These are phyloP conservation scores for Drosophila parvula DNA, from an alignment of 1,140 invertebrate genomes.

Conservation along the genomic window DNA sequence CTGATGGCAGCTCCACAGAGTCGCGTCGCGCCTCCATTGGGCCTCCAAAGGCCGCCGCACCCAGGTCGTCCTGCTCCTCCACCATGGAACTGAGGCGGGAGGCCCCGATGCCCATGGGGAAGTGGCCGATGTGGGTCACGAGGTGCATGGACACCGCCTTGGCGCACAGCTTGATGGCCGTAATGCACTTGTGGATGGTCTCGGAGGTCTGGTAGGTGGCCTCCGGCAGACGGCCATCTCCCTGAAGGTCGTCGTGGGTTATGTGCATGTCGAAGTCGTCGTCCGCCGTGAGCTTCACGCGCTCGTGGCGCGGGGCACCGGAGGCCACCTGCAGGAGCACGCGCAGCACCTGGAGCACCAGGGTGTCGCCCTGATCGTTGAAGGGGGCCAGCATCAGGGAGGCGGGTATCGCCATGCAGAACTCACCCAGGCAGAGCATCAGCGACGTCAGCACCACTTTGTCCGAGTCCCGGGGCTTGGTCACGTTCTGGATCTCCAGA, in stretches of 20 bases:
- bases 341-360: slow-evolving; percentile 86
- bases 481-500: slow-evolving; percentile 80
- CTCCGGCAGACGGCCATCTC: slow-evolving; percentile 78
- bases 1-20: slow-evolving; percentile 71
- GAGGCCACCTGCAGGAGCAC: slow-evolving; percentile 85
- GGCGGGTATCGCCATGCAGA: slow-evolving; percentile 89
- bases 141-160: slow-evolving; percentile 91
- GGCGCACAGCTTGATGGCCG: slow-evolving; percentile 87
- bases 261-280: slow-evolving; percentile 91
- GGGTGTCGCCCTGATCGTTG: slow-evolving; percentile 85
- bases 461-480: slow-evolving; percentile 86
- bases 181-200: slow-evolving; percentile 85
- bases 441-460: slow-evolving; percentile 92
- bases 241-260: slow-evolving; percentile 87
- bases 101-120: slow-evolving; percentile 95
- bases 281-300: slow-evolving; percentile 80
- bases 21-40: slow-evolving; percentile 62
- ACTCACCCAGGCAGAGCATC: slow-evolving; percentile 95
- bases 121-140: slow-evolving; percentile 94
- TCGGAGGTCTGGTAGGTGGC: slow-evolving; percentile 83
- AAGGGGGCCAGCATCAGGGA: slow-evolving; percentile 63
- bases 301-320: slow-evolving; percentile 79
- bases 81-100: slow-evolving; percentile 90
- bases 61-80: slow-evolving; percentile 95
- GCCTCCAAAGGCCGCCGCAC: slow-evolving; percentile 12